These are phyloP conservation scores for Trogon melanurus DNA, from an alignment of 2,113 vertebrate genomes.

Conservation along the genomic window DNA sequence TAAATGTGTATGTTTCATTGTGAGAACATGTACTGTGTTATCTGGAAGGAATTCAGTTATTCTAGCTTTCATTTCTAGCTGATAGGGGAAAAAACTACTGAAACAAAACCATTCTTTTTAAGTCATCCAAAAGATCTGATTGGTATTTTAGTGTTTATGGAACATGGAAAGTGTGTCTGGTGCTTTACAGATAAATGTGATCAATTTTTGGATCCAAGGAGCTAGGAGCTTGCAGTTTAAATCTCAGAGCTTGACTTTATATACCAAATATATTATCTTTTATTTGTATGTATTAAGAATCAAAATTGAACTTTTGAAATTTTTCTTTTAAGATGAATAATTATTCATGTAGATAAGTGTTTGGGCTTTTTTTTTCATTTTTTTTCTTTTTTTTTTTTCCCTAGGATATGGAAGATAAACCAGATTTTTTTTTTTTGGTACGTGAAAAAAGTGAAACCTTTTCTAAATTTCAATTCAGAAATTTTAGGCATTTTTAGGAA, in stretches of 20 bases:
- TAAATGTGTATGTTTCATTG: not conserved
- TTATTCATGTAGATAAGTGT: not conserved
- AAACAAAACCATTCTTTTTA: not conserved
- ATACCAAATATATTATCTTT: not conserved
- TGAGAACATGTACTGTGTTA: not conserved
- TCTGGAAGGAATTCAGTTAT: not conserved
- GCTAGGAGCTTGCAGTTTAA: not conserved
- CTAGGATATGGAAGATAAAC: not conserved
- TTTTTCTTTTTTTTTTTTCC: rapidly evolving
- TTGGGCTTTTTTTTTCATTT: not conserved
- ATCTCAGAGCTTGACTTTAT: not conserved
- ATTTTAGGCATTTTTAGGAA: not conserved
- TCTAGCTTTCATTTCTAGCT: not conserved
- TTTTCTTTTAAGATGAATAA: not conserved
- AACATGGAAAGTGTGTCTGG: not conserved
- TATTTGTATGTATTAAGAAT: not conserved
- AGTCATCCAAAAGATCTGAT: not conserved
- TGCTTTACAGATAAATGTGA: slow-evolving; percentile 42
- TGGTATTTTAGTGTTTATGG: not conserved
- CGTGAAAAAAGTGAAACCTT: not conserved
- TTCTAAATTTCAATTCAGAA: not conserved
- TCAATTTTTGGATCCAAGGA: not conserved
- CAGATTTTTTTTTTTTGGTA: not conserved
- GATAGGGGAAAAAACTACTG: not conserved
- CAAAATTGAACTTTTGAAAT: not conserved